Percentiles rank a stretch among this genome's conserved stretches.
phyloP scores from a whole-genome alignment of 2,113 vertebrate genomes.

The Cryptotis parvus region DNA sequence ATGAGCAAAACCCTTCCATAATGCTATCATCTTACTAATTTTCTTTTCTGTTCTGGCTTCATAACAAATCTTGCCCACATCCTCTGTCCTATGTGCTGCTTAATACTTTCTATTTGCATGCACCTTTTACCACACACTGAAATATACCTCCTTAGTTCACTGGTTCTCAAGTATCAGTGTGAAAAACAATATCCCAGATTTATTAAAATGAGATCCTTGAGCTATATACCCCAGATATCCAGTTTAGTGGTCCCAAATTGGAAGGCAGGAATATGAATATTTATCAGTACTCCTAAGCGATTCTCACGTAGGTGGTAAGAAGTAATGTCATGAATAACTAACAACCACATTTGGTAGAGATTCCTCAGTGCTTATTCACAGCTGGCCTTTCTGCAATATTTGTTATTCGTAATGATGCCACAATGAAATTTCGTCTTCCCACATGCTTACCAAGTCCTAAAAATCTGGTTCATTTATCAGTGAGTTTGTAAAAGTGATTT shows the following conservation, averaged over 20 bases:
- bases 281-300: slow-evolving; percentile 41
- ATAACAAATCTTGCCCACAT: neutral
- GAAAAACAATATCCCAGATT: slow-evolving; percentile 22
- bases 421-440: neutral
- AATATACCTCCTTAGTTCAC: slow-evolving; percentile 15
- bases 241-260: slow-evolving; percentile 11
- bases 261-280: slow-evolving; percentile 53
- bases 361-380: neutral
- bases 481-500: neutral
- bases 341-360: neutral
- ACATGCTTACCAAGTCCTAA: neutral
- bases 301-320: slow-evolving; percentile 9
- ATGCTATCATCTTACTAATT: neutral
- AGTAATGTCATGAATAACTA: slow-evolving; percentile 43
- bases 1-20: neutral
- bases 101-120: neutral
- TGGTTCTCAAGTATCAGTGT: neutral
- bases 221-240: neutral
- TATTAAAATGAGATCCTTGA: neutral
- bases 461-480: neutral
- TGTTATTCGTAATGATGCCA: neutral
- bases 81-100: neutral
- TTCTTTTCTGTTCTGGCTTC: neutral
- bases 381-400: slow-evolving; percentile 37
- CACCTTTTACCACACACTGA: neutral